A percentile compares a stretch with the other conserved stretches of the same genome.
Conservation (phyloP, 64 coral and sea anemone species). For the Dendrophyllia cribrosa region DNA sequence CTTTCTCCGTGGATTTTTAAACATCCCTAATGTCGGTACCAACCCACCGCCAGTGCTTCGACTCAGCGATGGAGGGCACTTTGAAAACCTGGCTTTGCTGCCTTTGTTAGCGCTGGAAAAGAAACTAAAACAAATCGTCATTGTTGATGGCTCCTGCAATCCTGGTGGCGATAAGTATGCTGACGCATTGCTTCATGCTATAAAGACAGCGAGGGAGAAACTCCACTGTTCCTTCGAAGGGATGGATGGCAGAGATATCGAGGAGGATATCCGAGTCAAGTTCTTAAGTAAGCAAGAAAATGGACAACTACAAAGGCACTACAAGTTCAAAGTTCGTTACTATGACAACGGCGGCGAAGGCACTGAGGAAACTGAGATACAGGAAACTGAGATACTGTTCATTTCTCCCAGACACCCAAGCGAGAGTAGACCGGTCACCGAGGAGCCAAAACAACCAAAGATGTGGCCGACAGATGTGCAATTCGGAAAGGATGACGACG, state of each 20-base stretch:
- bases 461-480: too few relatives aligned
- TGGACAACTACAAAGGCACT: background rate
- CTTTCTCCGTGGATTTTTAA: conserved; percentile 47
- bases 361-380: background rate
- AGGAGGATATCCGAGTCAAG: conserved; percentile 21
- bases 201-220: conserved; percentile 3
- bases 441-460: background rate
- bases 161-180: conserved; percentile 15
- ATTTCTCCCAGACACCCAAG: conserved; percentile 24
- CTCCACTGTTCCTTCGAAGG: conserved; percentile 29
- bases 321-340: conserved; percentile 54
- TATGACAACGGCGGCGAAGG: background rate
- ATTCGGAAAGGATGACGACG: too few relatives aligned
- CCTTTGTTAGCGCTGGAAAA: conserved; percentile 15
- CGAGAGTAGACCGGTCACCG: background rate
- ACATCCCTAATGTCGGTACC: background rate
- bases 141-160: conserved; percentile 33
- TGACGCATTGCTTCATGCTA: background rate
- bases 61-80: conserved; percentile 70
- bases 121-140: conserved; percentile 12
- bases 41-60: conserved; percentile 42
- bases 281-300: background rate
- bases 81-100: conserved; percentile 56
- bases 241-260: background rate
- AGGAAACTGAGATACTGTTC: conserved; percentile 7